phyloP scores from a whole-genome alignment of 1,140 invertebrate species.

The Apolygus lucorum region DNA sequence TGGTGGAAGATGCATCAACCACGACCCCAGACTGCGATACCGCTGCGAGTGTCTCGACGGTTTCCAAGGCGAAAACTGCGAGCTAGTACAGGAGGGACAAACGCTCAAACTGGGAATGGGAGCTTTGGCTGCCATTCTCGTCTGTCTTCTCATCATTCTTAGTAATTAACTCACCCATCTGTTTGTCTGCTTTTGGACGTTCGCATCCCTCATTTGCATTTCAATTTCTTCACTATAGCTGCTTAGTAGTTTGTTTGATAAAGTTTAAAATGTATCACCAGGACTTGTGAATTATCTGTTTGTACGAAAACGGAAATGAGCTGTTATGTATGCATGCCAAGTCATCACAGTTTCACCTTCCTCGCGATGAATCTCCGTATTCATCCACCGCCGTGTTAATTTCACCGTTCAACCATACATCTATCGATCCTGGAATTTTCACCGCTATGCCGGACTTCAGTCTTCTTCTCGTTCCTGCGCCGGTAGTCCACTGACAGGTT shows the following conservation, averaged over 20 bases:
- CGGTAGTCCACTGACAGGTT: too few relatives aligned
- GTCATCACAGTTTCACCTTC: too few relatives aligned
- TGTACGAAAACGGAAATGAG: too few relatives aligned
- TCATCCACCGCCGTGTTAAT: too few relatives aligned
- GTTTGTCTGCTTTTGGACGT: constrained; percentile 9
- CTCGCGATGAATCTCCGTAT: too few relatives aligned
- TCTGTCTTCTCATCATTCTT: constrained; percentile 87
- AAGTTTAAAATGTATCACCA: constrained; percentile 4
- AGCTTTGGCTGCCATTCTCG: constrained; percentile 82
- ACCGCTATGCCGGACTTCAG: too few relatives aligned
- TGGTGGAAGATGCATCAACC: constrained; percentile 79
- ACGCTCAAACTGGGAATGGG: constrained; percentile 88
- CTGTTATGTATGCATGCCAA: too few relatives aligned
- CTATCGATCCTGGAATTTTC: too few relatives aligned
- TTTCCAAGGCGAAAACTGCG: constrained; percentile 89
- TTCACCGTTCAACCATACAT: too few relatives aligned
- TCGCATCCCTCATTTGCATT: not conserved
- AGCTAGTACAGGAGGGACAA: constrained; percentile 83
- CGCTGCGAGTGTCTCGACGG: constrained; percentile 79
- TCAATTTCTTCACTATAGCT: not conserved
- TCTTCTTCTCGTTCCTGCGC: too few relatives aligned
- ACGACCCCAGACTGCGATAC: constrained; percentile 72
- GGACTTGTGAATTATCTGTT: constrained; percentile 23
- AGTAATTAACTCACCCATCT: constrained; percentile 53
- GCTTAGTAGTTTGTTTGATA: not conserved